These are phyloP conservation scores for Phthorimaea operculella DNA, from an alignment of 1,140 invertebrate genomes.

Conservation along the genomic window DNA sequence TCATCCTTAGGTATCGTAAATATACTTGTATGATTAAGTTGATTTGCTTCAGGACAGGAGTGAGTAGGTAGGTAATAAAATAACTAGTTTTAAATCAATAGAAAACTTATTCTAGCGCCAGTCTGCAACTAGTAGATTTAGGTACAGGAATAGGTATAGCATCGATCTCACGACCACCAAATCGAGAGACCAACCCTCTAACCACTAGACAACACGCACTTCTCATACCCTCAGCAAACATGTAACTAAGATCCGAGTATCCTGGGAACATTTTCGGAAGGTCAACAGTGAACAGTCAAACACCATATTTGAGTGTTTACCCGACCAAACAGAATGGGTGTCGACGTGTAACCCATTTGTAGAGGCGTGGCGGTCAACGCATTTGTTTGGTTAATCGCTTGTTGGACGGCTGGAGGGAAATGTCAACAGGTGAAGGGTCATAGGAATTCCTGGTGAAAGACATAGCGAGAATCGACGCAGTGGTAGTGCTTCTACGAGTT, in stretches of 20 bases:
- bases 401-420: too few relatives aligned
- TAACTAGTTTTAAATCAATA: background rate
- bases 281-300: background rate
- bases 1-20: too few relatives aligned
- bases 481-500: too few relatives aligned
- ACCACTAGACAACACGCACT: too few relatives aligned
- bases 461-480: too few relatives aligned
- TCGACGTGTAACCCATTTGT: constrained; percentile 1
- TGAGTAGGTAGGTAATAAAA: background rate
- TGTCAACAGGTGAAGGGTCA: too few relatives aligned
- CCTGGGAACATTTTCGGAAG: background rate
- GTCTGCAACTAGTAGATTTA: too few relatives aligned
- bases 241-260: background rate
- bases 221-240: background rate
- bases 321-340: background rate
- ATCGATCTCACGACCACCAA: background rate
- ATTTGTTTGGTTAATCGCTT: too few relatives aligned
- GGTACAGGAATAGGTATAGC: background rate
- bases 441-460: too few relatives aligned
- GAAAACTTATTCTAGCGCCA: background rate
- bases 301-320: background rate
- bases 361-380: background rate
- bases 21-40: too few relatives aligned
- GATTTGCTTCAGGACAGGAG: too few relatives aligned
- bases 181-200: background rate